Conservation (phyloP, 1,140 invertebrate species). For the Proctacanthus coquilletti region DNA sequence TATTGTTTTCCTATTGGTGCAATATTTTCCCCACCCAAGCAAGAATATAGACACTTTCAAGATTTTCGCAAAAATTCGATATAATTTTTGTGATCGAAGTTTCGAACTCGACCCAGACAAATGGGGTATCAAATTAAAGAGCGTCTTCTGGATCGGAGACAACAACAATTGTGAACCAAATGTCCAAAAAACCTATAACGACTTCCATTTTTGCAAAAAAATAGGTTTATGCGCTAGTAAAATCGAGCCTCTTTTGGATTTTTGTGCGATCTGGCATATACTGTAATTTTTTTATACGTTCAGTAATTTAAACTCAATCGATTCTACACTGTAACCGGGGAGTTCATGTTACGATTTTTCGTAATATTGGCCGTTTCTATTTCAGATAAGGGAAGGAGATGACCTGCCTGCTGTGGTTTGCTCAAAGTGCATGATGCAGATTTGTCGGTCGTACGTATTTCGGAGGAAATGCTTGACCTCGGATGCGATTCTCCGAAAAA, state of each 20-base stretch:
- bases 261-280: no score
- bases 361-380: neutral
- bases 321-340: neutral
- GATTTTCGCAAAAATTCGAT: no score
- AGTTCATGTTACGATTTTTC: neutral
- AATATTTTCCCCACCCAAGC: no score
- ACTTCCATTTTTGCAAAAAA: no score
- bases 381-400: neutral
- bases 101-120: no score
- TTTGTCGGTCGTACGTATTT: neutral
- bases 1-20: no score
- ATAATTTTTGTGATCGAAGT: no score
- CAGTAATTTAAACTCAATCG: neutral
- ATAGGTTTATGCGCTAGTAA: neutral
- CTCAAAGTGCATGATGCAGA: neutral
- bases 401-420: neutral
- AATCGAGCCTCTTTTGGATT: neutral
- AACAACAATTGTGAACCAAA: neutral
- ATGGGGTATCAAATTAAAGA: no score
- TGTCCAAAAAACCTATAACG: neutral
- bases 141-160: no score
- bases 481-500: neutral
- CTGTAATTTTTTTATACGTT: no score
- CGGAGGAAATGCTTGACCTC: neutral
- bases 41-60: no score